Conservation (phyloP, 2,888 invertebrate genomes). For the Hofmannophila pseudospretella region DNA sequence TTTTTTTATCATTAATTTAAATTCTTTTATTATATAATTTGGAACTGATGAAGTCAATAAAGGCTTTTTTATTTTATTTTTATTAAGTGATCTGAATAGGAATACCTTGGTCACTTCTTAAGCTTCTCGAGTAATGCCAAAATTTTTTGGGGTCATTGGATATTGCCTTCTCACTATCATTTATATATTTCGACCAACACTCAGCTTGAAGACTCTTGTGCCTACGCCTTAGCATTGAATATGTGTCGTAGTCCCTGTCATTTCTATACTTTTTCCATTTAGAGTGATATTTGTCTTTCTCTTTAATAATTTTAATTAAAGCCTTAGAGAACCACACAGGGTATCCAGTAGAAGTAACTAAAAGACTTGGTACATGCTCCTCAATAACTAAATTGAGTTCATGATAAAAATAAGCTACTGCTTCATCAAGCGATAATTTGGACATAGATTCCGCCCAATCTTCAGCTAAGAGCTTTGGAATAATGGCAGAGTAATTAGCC, state of each 20-base stretch:
- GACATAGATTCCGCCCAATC: neutral
- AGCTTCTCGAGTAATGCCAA: too few relatives aligned
- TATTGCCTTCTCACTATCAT: too few relatives aligned
- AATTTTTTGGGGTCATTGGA: too few relatives aligned
- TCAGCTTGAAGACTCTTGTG: too few relatives aligned
- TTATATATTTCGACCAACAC: too few relatives aligned
- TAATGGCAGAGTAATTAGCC: neutral
- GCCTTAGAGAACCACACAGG: slow-evolving; percentile 2
- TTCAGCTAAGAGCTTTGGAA: neutral
- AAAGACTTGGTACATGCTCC: neutral
- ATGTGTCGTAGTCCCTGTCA: neutral
- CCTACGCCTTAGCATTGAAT: too few relatives aligned
- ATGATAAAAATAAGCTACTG: neutral
- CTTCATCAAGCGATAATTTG: neutral
- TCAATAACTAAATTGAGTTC: neutral
- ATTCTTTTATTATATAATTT: too few relatives aligned
- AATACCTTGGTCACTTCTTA: too few relatives aligned
- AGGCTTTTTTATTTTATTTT: too few relatives aligned
- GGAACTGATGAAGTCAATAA: too few relatives aligned
- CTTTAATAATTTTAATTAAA: slow-evolving; percentile 1
- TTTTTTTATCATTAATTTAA: too few relatives aligned
- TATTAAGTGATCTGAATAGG: too few relatives aligned
- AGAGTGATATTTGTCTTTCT: slow-evolving; percentile 1
- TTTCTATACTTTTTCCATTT: neutral
- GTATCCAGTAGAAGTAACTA: neutral